phyloP scores from a whole-genome alignment of 2,888 invertebrate genomes.

The Dorcus parallelipipedus region DNA sequence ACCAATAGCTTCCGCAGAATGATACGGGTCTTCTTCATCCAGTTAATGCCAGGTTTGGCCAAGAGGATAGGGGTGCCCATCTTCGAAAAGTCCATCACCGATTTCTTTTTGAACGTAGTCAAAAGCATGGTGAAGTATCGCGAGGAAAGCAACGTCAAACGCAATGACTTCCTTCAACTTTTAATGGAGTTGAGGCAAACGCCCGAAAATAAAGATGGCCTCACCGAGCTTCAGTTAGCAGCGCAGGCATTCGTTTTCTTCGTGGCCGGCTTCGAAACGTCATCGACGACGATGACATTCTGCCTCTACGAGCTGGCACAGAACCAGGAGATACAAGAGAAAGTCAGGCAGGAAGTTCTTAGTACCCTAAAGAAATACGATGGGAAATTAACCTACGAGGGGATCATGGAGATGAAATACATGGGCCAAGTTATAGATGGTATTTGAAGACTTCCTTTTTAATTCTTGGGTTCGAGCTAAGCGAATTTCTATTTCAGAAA shows the following conservation, averaged over 20 bases:
- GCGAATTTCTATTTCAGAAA: slow-evolving; percentile 30
- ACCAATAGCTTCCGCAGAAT: slow-evolving; percentile 23
- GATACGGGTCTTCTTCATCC: slow-evolving; percentile 16
- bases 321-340: slow-evolving; percentile 47
- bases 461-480: background rate
- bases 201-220: slow-evolving; percentile 7
- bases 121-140: slow-evolving; percentile 30
- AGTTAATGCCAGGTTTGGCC: slow-evolving; percentile 17
- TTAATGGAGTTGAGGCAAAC: slow-evolving; percentile 34
- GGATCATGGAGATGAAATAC: slow-evolving; percentile 49
- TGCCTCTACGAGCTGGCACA: slow-evolving; percentile 53
- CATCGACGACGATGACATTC: slow-evolving; percentile 57
- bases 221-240: slow-evolving; percentile 32
- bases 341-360: slow-evolving; percentile 45
- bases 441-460: slow-evolving; percentile 9
- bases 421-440: slow-evolving; percentile 40
- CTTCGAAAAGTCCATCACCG: slow-evolving; percentile 26
- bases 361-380: slow-evolving; percentile 35
- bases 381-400: slow-evolving; percentile 44
- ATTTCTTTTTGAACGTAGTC: slow-evolving; percentile 31
- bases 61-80: slow-evolving; percentile 18
- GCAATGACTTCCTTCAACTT: slow-evolving; percentile 45
- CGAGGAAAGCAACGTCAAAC: slow-evolving; percentile 24
- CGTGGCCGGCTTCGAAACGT: slow-evolving; percentile 61
- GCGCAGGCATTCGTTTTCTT: slow-evolving; percentile 60